Conservation (phyloP, 2,797 vertebrate genomes). For the Esox masquinongy region DNA sequence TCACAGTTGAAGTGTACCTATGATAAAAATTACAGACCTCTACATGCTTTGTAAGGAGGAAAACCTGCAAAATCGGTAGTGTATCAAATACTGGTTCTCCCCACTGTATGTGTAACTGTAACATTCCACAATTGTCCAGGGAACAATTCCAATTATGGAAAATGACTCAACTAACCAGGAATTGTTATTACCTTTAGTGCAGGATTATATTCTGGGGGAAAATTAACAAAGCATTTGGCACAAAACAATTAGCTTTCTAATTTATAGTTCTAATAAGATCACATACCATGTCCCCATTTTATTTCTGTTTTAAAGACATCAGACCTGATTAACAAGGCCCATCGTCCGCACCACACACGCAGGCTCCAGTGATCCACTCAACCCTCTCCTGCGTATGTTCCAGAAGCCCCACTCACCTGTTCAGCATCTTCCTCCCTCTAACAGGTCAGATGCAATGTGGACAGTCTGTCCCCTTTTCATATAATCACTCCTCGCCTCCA, state of each 20-base stretch:
- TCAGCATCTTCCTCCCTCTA: background rate
- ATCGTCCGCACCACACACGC: too few species aligned
- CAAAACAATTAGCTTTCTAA: background rate
- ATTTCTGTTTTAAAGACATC: background rate
- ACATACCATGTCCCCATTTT: background rate
- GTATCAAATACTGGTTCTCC: too few species aligned
- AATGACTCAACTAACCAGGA: background rate
- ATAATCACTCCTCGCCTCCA: too few species aligned
- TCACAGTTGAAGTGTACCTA: too few species aligned
- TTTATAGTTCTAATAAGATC: background rate
- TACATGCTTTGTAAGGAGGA: too few species aligned
- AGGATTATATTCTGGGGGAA: background rate
- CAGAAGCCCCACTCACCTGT: background rate
- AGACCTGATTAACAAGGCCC: too few species aligned
- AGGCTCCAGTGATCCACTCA: background rate
- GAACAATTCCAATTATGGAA: background rate
- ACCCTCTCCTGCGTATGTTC: background rate
- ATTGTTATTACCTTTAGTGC: background rate
- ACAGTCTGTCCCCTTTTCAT: background rate
- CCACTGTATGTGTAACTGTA: background rate
- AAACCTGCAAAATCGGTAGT: too few species aligned
- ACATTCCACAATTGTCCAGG: background rate
- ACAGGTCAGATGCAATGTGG: background rate
- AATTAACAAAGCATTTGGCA: background rate
- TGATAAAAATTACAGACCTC: too few species aligned